Conservation (phyloP, 2,888 invertebrate species). For the Lepetodrilus schrolli region DNA sequence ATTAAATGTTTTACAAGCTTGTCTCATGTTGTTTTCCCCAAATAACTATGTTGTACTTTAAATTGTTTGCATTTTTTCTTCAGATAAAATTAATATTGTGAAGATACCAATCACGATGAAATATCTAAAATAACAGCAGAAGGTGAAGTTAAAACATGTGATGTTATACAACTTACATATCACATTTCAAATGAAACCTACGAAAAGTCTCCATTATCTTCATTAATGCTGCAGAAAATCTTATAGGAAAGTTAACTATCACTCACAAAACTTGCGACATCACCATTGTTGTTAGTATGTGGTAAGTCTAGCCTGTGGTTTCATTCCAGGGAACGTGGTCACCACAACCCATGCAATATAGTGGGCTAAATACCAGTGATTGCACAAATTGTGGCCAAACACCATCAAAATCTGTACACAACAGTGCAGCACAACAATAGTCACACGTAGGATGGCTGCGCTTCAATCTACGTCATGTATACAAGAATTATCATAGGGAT, state of each 20-base stretch:
- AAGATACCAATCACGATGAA: constrained; percentile 21
- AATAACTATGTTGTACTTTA: background rate
- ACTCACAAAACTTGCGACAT: constrained; percentile 9
- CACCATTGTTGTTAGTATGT: constrained; percentile 5
- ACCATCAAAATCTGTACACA: background rate
- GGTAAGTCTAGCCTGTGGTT: constrained; percentile 12
- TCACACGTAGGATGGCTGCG: background rate
- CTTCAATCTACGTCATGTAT: background rate
- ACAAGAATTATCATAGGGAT: background rate
- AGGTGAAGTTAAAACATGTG: constrained; percentile 19
- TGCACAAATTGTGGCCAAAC: background rate
- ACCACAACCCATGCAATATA: constrained; percentile 20
- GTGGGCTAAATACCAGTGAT: constrained; percentile 2
- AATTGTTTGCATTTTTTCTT: background rate
- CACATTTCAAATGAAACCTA: background rate
- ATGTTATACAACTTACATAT: background rate
- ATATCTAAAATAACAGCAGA: constrained; percentile 14
- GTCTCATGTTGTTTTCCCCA: constrained; percentile 22
- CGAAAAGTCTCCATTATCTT: background rate
- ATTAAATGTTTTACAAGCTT: too few relatives aligned
- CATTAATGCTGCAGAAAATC: too few relatives aligned
- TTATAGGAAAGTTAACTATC: background rate
- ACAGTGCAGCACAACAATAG: constrained; percentile 16
- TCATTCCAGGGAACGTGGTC: background rate
- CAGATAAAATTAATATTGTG: background rate